These are phyloP conservation scores for Ganaspis brasiliensis DNA, from an alignment of 2,888 invertebrate genomes.

Conservation along the genomic window DNA sequence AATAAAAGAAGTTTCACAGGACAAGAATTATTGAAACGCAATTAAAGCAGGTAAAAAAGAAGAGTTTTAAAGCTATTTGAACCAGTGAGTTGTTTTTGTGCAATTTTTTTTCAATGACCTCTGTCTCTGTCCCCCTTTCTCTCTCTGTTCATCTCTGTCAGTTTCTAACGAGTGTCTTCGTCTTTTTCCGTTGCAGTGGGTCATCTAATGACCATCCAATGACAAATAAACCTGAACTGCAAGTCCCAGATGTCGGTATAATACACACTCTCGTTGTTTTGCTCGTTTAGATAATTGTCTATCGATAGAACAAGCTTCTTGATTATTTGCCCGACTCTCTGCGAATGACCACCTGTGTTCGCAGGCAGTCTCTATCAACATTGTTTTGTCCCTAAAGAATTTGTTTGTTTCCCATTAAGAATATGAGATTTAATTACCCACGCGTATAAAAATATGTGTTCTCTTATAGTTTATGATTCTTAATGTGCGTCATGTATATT, in stretches of 20 bases:
- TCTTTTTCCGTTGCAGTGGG: constrained; percentile 56
- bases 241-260: constrained; percentile 61
- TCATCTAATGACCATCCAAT: constrained; percentile 71
- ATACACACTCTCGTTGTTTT: constrained; percentile 57
- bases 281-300: constrained; percentile 72
- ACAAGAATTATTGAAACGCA: neutral
- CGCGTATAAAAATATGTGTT: neutral
- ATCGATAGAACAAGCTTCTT: constrained; percentile 60
- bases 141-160: constrained; percentile 57
- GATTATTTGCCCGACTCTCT: constrained; percentile 39
- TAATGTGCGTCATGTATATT: too few relatives aligned
- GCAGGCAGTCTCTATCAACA: constrained; percentile 46
- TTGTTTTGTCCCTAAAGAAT: neutral
- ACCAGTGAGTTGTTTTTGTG: constrained; percentile 34
- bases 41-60: neutral
- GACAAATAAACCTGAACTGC: constrained; percentile 73
- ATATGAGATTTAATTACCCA: too few relatives aligned
- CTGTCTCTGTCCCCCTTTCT: constrained; percentile 44
- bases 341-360: constrained; percentile 21
- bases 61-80: neutral
- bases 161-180: constrained; percentile 60
- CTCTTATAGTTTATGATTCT: neutral
- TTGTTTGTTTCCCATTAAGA: neutral
- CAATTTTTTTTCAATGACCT: constrained; percentile 68
- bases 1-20: neutral